These are phyloP conservation scores for Corynorhinus townsendii DNA, from an alignment of 2,113 vertebrate species.

Conservation along the genomic window DNA sequence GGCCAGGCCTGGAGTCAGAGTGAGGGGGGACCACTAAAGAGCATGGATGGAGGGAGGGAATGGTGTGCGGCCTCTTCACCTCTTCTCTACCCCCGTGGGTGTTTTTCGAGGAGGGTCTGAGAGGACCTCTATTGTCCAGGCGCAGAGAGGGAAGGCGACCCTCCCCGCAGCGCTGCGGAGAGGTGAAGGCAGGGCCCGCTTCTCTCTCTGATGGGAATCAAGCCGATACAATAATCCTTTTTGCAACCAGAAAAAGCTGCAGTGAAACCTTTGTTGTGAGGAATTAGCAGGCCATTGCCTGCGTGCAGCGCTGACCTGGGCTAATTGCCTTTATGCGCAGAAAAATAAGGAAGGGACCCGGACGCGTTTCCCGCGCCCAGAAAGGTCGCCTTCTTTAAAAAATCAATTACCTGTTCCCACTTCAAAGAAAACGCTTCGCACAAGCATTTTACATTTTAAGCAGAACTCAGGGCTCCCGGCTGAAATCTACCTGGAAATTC, in stretches of 20 bases:
- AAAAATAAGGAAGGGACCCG: slow-evolving; percentile 53
- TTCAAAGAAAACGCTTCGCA: slow-evolving; percentile 64
- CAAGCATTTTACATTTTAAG: slow-evolving; percentile 59
- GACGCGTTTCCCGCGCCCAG: slow-evolving; percentile 6
- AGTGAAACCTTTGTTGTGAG: slow-evolving; percentile 51
- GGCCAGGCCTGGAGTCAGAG: neutral
- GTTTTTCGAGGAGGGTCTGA: neutral
- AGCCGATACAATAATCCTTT: slow-evolving; percentile 37
- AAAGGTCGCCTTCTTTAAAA: slow-evolving; percentile 64
- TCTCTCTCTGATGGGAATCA: slow-evolving; percentile 36
- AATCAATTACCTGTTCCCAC: slow-evolving; percentile 70
- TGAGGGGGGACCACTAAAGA: too few species aligned
- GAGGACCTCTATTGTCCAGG: neutral
- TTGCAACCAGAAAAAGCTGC: slow-evolving; percentile 14
- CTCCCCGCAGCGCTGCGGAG: neutral
- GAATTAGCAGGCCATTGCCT: slow-evolving; percentile 49
- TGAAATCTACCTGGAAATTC: slow-evolving; percentile 54
- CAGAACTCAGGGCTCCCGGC: neutral
- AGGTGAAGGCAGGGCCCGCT: neutral
- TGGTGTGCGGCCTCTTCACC: neutral
- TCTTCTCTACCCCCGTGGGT: accelerated
- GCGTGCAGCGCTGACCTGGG: slow-evolving; percentile 24
- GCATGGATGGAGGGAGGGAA: neutral
- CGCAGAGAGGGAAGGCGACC: neutral
- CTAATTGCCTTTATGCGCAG: slow-evolving; percentile 63